Evolutionary conservation across 2,797 vertebrate species (phyloP).

Genomic region (Paguma larvata): DNA sequence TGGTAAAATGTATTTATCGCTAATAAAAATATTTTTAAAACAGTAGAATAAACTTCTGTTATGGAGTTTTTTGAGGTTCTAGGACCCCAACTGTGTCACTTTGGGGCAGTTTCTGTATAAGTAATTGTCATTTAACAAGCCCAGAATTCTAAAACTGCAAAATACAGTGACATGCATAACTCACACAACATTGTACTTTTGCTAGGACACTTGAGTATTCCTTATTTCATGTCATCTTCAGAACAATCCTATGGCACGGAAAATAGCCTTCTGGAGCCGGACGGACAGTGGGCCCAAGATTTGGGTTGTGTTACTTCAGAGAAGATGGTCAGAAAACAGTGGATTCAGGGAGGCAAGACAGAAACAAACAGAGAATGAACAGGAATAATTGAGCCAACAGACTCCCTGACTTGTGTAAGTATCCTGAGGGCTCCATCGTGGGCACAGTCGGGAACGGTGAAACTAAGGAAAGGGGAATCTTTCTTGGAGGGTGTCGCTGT

Average conservation of each 20-base stretch:
- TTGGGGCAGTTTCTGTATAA: background rate
- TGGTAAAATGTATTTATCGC: background rate
- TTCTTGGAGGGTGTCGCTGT: background rate
- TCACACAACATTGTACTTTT: background rate
- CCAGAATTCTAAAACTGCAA: background rate
- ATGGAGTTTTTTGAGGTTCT: background rate
- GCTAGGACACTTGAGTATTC: background rate
- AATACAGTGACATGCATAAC: background rate
- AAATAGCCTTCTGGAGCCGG: background rate
- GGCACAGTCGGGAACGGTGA: background rate
- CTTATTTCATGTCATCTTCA: background rate
- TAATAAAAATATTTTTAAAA: background rate
- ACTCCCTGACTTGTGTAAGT: background rate
- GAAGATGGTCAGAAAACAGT: background rate
- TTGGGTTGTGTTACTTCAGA: background rate
- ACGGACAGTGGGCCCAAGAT: background rate
- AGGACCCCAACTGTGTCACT: background rate
- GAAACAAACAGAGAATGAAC: background rate
- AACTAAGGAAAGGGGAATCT: background rate
- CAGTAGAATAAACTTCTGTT: background rate
- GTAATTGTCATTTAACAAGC: background rate
- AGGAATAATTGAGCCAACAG: background rate
- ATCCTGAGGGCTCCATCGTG: background rate
- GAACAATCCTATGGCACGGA: background rate
- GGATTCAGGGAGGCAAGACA: background rate